These are phyloP conservation scores for Dufourea novaeangliae DNA, from an alignment of 1,140 invertebrate genomes.

Conservation along the genomic window DNA sequence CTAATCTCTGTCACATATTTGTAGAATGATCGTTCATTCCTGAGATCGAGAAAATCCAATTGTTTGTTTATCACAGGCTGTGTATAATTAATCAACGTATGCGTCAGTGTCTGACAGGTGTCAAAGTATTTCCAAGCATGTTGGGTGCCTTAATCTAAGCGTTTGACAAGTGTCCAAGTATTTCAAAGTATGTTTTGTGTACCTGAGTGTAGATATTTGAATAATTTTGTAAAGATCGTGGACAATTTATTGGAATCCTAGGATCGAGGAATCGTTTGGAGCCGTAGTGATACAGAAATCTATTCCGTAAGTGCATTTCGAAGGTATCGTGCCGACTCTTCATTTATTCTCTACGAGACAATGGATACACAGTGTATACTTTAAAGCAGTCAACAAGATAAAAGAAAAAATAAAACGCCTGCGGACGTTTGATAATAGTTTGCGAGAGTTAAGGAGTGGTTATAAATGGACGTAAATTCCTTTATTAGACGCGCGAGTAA, in stretches of 20 bases:
- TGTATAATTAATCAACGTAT: neutral
- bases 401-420: slow-evolving; percentile 14
- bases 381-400: slow-evolving; percentile 44
- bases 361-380: slow-evolving; percentile 46
- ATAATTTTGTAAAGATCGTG: too few relatives aligned
- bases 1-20: neutral
- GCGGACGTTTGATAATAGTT: neutral
- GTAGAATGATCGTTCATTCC: neutral
- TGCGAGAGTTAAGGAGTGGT: neutral
- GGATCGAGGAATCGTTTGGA: neutral
- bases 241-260: neutral
- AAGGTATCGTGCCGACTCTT: slow-evolving; percentile 24
- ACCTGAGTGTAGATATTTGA: too few relatives aligned
- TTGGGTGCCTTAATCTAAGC: too few relatives aligned
- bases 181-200: too few relatives aligned
- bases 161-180: too few relatives aligned
- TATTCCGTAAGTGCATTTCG: too few relatives aligned
- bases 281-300: neutral
- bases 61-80: neutral
- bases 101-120: neutral
- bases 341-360: slow-evolving; percentile 61
- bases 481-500: slow-evolving; percentile 32
- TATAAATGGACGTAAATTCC: slow-evolving; percentile 4
- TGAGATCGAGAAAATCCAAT: neutral
- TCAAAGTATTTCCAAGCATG: too few relatives aligned